Evolutionary conservation across 2,888 invertebrate genomes (phyloP).

Genomic region (Papilio gigon): DNA sequence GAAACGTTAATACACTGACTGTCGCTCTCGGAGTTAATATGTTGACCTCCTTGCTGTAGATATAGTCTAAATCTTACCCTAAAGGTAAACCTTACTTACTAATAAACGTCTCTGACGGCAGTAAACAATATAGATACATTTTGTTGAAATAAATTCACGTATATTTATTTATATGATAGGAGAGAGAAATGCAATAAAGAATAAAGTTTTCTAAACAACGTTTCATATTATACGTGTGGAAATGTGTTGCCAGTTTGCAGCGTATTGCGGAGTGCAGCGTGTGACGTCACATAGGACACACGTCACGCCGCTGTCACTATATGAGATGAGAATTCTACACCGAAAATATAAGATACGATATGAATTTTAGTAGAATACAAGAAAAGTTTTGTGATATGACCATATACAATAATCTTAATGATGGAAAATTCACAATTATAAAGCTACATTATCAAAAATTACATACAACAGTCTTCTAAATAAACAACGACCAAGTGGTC

Average conservation of each 20-base stretch:
- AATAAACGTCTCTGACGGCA: no score
- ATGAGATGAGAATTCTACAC: constrained; percentile 25
- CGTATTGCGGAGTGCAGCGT: not conserved
- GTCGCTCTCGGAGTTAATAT: no score
- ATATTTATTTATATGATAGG: not conserved
- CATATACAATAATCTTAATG: not conserved
- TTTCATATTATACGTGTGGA: not conserved
- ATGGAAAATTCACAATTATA: no score
- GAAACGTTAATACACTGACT: not conserved
- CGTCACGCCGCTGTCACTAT: not conserved
- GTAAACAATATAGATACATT: no score
- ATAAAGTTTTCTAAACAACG: not conserved
- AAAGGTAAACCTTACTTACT: no score
- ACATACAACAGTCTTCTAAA: no score
- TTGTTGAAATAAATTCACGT: no score
- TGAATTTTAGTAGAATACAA: not conserved
- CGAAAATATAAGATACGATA: constrained; percentile 21
- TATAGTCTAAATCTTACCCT: no score
- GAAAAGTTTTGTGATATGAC: not conserved
- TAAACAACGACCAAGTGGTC: no score
- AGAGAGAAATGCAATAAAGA: not conserved
- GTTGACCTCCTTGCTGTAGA: no score
- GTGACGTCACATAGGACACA: constrained; percentile 13
- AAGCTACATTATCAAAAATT: no score
- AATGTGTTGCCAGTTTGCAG: constrained; percentile 18